Conservation (phyloP, 2,888 invertebrate species). For the Adela reaumurella region DNA sequence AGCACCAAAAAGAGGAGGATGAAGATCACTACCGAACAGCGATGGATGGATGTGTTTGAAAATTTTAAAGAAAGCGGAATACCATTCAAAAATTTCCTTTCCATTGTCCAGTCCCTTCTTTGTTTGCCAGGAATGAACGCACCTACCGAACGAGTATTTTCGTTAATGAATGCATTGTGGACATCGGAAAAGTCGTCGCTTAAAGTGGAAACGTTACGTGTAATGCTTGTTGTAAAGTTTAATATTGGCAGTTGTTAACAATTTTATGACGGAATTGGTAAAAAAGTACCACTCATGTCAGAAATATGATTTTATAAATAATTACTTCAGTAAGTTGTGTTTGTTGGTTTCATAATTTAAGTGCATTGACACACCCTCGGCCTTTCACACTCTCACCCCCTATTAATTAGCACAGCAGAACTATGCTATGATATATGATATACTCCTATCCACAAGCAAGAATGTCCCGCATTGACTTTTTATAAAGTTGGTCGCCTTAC, state of each 20-base stretch:
- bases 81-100: not conserved
- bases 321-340: not conserved
- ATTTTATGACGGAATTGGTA: not conserved
- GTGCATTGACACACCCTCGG: not conserved
- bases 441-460: not conserved
- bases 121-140: not conserved
- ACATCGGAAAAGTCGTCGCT: not conserved
- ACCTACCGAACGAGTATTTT: not conserved
- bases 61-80: not conserved
- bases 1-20: not conserved
- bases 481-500: not conserved
- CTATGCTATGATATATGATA: too few species aligned
- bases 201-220: not conserved
- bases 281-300: not conserved
- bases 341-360: too few species aligned
- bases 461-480: not conserved
- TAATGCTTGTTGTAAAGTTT: constrained; percentile 1
- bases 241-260: not conserved
- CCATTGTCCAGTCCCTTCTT: not conserved
- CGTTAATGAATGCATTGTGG: not conserved
- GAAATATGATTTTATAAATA: not conserved
- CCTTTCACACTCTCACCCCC: not conserved
- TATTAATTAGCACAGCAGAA: too few species aligned
- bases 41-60: too few species aligned
- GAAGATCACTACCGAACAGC: not conserved